Percentiles rank a stretch among this genome's conserved stretches.
phyloP scores from a whole-genome alignment of 2,888 invertebrate genomes.

The Pelosia muscerda region DNA sequence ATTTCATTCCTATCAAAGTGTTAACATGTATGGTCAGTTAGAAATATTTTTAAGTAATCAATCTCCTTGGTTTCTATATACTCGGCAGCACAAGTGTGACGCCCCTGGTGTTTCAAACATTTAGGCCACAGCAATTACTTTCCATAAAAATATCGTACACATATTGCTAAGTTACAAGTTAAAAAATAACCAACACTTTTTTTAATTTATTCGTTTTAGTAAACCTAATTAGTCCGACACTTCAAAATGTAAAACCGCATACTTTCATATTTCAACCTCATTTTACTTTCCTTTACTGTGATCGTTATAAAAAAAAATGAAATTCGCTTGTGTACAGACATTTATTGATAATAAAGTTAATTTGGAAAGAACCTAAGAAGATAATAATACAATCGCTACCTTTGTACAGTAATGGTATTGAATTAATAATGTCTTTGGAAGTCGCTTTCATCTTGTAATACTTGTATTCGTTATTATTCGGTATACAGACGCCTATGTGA shows the following conservation, averaged over 20 bases:
- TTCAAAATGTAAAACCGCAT: constrained; percentile 1
- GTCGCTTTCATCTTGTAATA: too few relatives aligned
- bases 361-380: background rate
- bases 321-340: background rate
- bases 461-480: too few relatives aligned
- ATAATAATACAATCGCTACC: background rate
- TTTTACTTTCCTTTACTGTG: constrained; percentile 11
- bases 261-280: constrained; percentile 5
- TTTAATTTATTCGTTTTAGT: constrained; percentile 12
- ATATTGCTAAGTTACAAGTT: background rate
- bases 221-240: constrained; percentile 15
- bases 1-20: too few relatives aligned
- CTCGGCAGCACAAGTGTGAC: too few relatives aligned
- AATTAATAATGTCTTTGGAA: background rate
- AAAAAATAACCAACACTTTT: background rate
- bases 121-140: background rate
- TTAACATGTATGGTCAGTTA: too few relatives aligned
- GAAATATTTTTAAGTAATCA: too few relatives aligned
- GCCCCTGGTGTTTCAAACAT: too few relatives aligned
- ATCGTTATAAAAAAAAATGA: constrained; percentile 13
- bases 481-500: too few relatives aligned
- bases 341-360: background rate
- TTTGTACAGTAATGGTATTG: background rate
- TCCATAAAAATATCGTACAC: background rate
- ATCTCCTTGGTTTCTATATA: too few relatives aligned